Conservation (phyloP, 2,888 invertebrate species). For the Nasonia oneida region DNA sequence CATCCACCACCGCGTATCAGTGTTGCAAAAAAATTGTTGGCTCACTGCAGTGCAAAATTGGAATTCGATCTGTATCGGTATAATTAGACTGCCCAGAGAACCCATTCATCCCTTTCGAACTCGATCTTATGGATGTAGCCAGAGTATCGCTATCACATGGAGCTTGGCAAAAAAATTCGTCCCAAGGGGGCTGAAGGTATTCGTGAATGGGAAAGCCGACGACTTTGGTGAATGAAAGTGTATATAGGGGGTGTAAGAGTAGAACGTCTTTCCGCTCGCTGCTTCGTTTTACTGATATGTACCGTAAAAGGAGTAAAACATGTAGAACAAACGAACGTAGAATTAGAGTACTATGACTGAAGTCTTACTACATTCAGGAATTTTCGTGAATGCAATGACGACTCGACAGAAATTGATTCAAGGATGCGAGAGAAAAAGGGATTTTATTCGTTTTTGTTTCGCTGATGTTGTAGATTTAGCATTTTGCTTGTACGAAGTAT, state of each 20-base stretch:
- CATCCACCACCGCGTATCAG: not conserved
- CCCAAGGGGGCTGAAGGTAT: not conserved
- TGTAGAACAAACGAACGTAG: not conserved
- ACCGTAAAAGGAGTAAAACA: not conserved
- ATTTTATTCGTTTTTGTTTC: too few species aligned
- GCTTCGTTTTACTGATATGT: not conserved
- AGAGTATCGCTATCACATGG: constrained; percentile 24
- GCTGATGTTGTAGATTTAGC: too few species aligned
- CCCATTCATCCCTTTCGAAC: constrained; percentile 34
- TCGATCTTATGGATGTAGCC: constrained; percentile 12
- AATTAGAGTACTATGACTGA: constrained; percentile 14
- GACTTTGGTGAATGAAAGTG: constrained; percentile 29
- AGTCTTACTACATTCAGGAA: constrained; percentile 42
- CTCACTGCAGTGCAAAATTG: constrained; percentile 27
- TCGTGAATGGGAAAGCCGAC: constrained; percentile 42
- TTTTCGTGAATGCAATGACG: not conserved
- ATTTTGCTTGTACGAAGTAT: too few species aligned
- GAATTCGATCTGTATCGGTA: constrained; percentile 18
- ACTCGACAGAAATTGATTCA: not conserved
- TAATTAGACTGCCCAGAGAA: constrained; percentile 31
- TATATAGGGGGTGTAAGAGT: constrained; percentile 45
- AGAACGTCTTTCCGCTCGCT: constrained; percentile 48
- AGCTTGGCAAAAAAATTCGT: not conserved
- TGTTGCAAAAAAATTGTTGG: not conserved
- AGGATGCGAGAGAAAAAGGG: too few species aligned